Base-by-base conservation (phyloP, 92 coral and sea anemone species). In the Palythoa caribaeorum region DNA sequence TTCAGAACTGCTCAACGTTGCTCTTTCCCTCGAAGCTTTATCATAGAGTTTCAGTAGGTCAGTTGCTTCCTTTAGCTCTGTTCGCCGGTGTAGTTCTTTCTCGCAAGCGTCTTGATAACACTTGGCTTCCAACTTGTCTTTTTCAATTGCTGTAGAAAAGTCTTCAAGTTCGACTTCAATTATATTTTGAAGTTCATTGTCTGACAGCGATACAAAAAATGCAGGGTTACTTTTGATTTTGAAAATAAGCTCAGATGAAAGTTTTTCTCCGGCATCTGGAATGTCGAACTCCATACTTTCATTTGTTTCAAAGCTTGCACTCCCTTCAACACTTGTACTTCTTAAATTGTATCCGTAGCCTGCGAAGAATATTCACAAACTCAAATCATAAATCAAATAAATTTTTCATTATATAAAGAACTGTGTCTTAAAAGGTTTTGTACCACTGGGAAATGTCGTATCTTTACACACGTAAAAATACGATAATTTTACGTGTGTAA, bases 151-250 rank as follows among this genome's bases (percentile, higher is more conserved):
- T 48, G 50, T 72, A 4, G 93, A 75, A 16, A 97, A 80, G 39
- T 87, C 74, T 40, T 88, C 83, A 6, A 78, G 5, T 66, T 92
- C 87, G 66, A 89, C 83, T 38, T 92, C 91, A 1, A 85, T 84
- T 50, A 95, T 84, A 9, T 75, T 70, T 62, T 88, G 87, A 16
- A 97, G 94, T 17, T 94, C 94, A 2, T 94, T 93, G 75, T 93
- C 95, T 9, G 99, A 95, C 76, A 96, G 83, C 59, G 99, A 97
- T 5, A 97, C 84, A 75, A 95, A 97, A 88, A 96, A 97, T n/a
- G 93, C 79, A 8, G 99, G 98, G 21, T 97, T 94, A 35, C 88
- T 93, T 65, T 74, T 84, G 44, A 97, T 94, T 77, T 85, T 91
- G 39, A 73, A 86, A 48, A 89, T 60, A 20, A 95, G 84, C 69